A percentile compares a stretch with the other conserved stretches of the same genome.
phyloP scores from a whole-genome alignment of 1,140 invertebrate species.

The Neuroterus valhalla region DNA sequence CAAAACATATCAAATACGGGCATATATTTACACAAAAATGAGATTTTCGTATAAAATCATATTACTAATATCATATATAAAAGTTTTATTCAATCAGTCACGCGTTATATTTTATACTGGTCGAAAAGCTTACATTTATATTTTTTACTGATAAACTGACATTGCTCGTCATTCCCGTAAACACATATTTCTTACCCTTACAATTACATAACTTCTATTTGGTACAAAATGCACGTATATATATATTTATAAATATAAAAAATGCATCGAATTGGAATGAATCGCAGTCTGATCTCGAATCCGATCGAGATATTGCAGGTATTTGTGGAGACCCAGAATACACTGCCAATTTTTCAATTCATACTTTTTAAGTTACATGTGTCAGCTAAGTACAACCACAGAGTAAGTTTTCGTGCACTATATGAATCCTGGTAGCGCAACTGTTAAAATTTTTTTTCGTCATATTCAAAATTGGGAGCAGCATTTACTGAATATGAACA shows the following conservation, averaged over 20 bases:
- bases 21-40: not conserved
- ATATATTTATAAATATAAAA: slow-evolving; percentile 40
- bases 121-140: not conserved
- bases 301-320: slow-evolving; percentile 28
- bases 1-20: not conserved
- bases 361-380: not conserved
- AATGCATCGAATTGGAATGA: slow-evolving; percentile 53
- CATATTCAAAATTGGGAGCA: slow-evolving; percentile 48
- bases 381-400: not conserved
- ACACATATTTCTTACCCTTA: slow-evolving; percentile 10
- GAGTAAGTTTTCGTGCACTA: not conserved
- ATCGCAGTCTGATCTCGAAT: slow-evolving; percentile 41
- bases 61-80: slow-evolving; percentile 20
- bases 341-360: not conserved
- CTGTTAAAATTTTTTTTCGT: slow-evolving; percentile 48
- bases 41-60: slow-evolving; percentile 1
- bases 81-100: slow-evolving; percentile 12
- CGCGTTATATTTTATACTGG: not conserved
- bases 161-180: not conserved
- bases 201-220: slow-evolving; percentile 21
- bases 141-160: not conserved
- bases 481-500: slow-evolving; percentile 36
- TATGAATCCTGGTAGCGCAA: slow-evolving; percentile 6
- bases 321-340: slow-evolving; percentile 22
- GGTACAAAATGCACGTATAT: slow-evolving; percentile 27